phyloP scores from a whole-genome alignment of 2,113 vertebrate species.

The Quiscalus mexicanus region DNA sequence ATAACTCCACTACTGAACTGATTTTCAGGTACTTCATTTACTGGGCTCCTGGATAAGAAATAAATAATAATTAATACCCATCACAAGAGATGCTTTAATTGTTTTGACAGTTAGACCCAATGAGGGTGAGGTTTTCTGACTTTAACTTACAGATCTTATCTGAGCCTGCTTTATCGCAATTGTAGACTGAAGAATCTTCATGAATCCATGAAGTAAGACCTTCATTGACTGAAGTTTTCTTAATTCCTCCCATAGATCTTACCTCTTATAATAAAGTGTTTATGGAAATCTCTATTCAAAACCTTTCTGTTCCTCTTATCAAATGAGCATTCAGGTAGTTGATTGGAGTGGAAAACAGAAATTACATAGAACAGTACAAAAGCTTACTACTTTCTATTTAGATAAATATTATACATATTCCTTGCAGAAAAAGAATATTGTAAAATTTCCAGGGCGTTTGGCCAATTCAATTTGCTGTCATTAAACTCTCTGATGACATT shows the following conservation, averaged over 20 bases:
- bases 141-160: neutral
- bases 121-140: neutral
- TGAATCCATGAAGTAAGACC: neutral
- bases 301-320: neutral
- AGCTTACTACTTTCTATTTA: neutral
- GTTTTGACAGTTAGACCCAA: neutral
- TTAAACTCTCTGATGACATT: neutral
- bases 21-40: neutral
- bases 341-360: neutral
- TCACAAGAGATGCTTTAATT: neutral
- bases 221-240: neutral
- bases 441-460: neutral
- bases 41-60: neutral
- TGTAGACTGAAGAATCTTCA: neutral
- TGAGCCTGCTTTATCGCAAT: neutral
- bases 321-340: neutral
- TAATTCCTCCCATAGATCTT: neutral
- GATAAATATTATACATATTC: neutral
- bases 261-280: neutral
- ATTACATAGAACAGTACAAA: neutral
- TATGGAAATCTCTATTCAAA: neutral
- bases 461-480: neutral
- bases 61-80: neutral
- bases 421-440: neutral
- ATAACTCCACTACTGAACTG: neutral